A percentile compares a stretch with the other conserved stretches of the same genome.
Conservation (phyloP, 2,888 invertebrate genomes). For the Mesorhabditis sp. region DNA sequence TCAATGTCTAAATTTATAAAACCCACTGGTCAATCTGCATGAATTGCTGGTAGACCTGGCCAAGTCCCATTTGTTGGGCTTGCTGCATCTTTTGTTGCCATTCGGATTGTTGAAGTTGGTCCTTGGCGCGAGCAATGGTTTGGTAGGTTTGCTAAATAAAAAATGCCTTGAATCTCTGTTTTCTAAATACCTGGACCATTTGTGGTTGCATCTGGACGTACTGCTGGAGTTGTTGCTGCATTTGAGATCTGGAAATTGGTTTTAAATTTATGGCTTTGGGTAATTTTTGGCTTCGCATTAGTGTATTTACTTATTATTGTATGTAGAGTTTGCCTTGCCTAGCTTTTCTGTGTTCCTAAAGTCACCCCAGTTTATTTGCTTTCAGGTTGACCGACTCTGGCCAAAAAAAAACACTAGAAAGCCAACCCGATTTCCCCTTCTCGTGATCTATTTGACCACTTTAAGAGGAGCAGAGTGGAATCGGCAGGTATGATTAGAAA, state of each 20-base stretch:
- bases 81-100: background rate
- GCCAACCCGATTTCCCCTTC: too few species aligned
- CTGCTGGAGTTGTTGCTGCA: slow-evolving; percentile 6
- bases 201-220: background rate
- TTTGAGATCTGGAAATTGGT: slow-evolving; percentile 4
- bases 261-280: background rate
- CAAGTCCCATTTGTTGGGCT: slow-evolving; percentile 3
- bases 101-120: background rate
- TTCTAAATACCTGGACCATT: background rate
- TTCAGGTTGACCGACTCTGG: too few species aligned
- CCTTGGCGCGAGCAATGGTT: background rate
- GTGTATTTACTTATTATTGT: too few species aligned
- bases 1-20: background rate
- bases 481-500: too few species aligned
- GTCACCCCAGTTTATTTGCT: too few species aligned
- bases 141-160: background rate
- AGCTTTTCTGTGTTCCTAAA: too few species aligned
- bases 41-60: background rate
- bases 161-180: background rate
- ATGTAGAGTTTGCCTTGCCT: too few species aligned
- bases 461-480: too few species aligned
- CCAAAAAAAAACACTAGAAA: too few species aligned
- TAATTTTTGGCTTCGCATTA: too few species aligned
- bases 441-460: too few species aligned
- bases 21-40: background rate